Conservation (phyloP, 2,113 vertebrate species). For the Pangasianodon gigas region DNA sequence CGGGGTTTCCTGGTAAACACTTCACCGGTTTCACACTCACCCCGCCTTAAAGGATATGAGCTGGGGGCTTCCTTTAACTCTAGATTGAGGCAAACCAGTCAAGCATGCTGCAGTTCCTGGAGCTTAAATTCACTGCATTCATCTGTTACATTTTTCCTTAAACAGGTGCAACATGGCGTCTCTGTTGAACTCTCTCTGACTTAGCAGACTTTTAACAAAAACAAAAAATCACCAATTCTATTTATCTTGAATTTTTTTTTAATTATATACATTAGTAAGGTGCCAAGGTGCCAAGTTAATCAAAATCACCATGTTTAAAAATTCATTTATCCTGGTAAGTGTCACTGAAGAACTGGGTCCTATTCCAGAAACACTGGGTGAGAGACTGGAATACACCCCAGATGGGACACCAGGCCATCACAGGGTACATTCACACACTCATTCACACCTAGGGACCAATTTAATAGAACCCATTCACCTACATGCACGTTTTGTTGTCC, state of each 20-base stretch:
- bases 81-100: not conserved
- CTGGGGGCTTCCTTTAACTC: not conserved
- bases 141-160: not conserved
- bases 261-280: not conserved
- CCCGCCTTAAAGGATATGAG: slow-evolving; percentile 52
- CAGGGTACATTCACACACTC: not conserved
- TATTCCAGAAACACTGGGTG: not conserved
- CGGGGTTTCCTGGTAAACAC: slow-evolving; percentile 43
- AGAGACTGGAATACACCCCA: not conserved
- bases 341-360: not conserved
- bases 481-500: not conserved
- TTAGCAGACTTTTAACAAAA: not conserved
- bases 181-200: not conserved
- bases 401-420: not conserved
- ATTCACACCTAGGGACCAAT: not conserved
- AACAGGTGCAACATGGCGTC: not conserved
- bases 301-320: not conserved
- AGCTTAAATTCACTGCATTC: not conserved
- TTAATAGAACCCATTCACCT: not conserved
- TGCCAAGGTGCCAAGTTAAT: not conserved
- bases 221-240: not conserved
- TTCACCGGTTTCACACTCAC: slow-evolving; percentile 24
- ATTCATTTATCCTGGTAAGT: not conserved
- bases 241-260: not conserved
- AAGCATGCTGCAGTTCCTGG: not conserved